A percentile compares a stretch with the other conserved stretches of the same genome.
Conservation (phyloP, 1,140 invertebrate genomes). For the Drosophila pandora region DNA sequence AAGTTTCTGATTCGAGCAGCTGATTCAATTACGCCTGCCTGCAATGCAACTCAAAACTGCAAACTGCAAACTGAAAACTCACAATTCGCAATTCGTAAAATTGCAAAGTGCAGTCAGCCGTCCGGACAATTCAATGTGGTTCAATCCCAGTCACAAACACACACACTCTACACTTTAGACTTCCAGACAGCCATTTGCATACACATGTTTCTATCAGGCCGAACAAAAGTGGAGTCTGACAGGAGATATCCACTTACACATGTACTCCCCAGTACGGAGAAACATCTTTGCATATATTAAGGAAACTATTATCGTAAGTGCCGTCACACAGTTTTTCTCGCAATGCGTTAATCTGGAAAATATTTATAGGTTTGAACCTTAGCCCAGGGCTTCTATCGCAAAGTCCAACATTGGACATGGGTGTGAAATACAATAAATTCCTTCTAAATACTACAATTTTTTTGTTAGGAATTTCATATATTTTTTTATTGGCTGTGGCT, state of each 20-base stretch:
- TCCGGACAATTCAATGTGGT: conserved; percentile 43
- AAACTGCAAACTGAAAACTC: background rate
- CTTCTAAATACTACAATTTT: background rate
- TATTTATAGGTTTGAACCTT: conserved; percentile 26
- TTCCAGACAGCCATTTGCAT: background rate
- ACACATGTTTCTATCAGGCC: conserved; percentile 9
- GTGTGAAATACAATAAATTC: background rate
- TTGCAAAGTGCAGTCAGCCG: conserved; percentile 44
- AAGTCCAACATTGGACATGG: background rate
- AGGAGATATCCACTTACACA: conserved; percentile 42
- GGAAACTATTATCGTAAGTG: conserved; percentile 15
- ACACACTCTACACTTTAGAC: background rate
- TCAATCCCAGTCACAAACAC: conserved; percentile 21
- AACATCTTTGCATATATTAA: conserved; percentile 23
- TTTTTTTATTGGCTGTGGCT: conserved; percentile 11
- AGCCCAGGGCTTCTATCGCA: background rate
- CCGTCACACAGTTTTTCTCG: conserved; percentile 12
- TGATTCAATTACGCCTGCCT: conserved; percentile 39
- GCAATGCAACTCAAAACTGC: background rate
- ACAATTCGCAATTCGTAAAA: background rate
- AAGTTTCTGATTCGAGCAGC: conserved; percentile 18
- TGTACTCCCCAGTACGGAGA: conserved; percentile 5
- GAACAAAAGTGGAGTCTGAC: conserved; percentile 11
- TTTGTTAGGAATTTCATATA: background rate
- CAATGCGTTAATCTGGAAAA: conserved; percentile 22